These are phyloP conservation scores for Menura novaehollandiae DNA, from an alignment of 2,113 vertebrate genomes.

Conservation along the genomic window DNA sequence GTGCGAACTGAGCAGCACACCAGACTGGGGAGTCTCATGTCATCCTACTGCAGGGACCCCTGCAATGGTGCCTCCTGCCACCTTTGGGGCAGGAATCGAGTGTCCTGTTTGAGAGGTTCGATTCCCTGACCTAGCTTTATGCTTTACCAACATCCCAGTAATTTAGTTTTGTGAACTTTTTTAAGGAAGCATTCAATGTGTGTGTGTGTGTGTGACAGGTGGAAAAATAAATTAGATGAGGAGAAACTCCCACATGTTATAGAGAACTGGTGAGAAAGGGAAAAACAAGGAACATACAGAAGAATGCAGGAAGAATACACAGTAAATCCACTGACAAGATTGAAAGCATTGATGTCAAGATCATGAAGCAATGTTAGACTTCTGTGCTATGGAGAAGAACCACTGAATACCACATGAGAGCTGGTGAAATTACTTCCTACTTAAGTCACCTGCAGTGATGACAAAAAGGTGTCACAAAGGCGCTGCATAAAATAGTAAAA, in stretches of 20 bases:
- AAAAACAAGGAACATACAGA: neutral
- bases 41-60: neutral
- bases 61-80: neutral
- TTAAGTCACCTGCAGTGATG: neutral
- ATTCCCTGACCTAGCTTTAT: neutral
- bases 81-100: fast-evolving
- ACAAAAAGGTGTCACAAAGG: neutral
- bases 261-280: neutral
- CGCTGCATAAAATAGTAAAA: neutral
- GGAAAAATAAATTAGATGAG: neutral
- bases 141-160: neutral
- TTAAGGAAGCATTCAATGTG: neutral
- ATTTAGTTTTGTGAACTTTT: neutral
- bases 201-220: neutral
- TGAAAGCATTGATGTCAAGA: neutral
- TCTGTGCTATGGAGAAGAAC: neutral
- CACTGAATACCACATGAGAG: neutral
- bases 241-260: fast-evolving
- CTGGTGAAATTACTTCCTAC: neutral
- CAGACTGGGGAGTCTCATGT: neutral
- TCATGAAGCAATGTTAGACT: neutral
- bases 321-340: neutral
- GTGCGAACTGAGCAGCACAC: neutral
- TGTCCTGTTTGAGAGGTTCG: neutral
- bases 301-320: neutral